phyloP scores from a whole-genome alignment of 2,888 invertebrate genomes.

The Cataglyphis rosenhaueri region DNA sequence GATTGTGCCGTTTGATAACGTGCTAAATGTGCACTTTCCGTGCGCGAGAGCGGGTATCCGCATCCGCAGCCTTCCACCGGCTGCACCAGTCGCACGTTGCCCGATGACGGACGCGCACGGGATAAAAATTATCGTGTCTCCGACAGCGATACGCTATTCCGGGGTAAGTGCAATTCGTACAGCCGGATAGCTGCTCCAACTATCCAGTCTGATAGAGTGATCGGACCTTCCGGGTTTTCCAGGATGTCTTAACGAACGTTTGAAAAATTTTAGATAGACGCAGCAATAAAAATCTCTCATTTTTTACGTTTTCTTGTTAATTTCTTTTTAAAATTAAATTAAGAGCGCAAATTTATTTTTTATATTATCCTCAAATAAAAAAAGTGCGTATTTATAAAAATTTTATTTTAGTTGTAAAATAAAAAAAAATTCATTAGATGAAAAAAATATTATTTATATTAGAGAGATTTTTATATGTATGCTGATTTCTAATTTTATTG shows the following conservation, averaged over 20 bases:
- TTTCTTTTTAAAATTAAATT: not conserved
- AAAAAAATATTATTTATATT: not conserved
- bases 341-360: not conserved
- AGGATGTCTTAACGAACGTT: too few species aligned
- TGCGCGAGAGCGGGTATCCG: constrained; percentile 49
- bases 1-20: constrained; percentile 67
- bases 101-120: constrained; percentile 51
- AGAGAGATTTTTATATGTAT: not conserved
- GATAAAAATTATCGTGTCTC: constrained; percentile 52
- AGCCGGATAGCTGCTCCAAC: not conserved
- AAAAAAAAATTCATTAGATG: not conserved
- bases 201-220: not conserved
- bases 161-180: constrained; percentile 54
- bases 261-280: too few species aligned
- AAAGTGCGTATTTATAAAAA: not conserved
- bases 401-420: not conserved
- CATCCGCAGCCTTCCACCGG: constrained; percentile 32
- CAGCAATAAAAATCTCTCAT: too few species aligned
- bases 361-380: not conserved
- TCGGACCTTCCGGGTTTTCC: not conserved
- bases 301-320: too few species aligned
- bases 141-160: constrained; percentile 43
- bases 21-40: constrained; percentile 69
- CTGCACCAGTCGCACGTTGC: constrained; percentile 44
- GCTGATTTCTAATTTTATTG: not conserved